These are phyloP conservation scores for Peromyscus melanophrys DNA, from an alignment of 2,797 vertebrate species.

Conservation along the genomic window DNA sequence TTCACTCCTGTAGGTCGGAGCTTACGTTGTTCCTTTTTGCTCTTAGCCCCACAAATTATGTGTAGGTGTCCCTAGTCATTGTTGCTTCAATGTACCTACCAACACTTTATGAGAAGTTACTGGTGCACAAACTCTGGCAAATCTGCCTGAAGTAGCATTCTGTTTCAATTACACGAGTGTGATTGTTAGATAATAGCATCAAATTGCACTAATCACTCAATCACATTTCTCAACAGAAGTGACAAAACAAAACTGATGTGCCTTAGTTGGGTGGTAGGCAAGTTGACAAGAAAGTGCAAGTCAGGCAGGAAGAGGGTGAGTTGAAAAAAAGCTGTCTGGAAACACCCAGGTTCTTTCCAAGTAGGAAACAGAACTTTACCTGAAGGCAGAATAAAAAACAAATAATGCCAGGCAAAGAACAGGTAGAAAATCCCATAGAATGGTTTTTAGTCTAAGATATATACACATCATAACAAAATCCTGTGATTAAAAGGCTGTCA, in stretches of 20 bases:
- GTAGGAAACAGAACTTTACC: constrained; percentile 43
- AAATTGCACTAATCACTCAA: constrained; percentile 75
- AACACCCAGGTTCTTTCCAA: constrained; percentile 9
- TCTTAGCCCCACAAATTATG: neutral
- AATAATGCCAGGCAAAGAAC: constrained; percentile 22
- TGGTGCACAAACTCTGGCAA: constrained; percentile 27
- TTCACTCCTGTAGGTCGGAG: neutral
- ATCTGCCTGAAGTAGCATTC: constrained; percentile 56
- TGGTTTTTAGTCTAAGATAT: constrained; percentile 15
- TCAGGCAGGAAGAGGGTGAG: neutral
- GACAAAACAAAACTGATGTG: constrained; percentile 74
- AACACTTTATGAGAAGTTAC: constrained; percentile 37
- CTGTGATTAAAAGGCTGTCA: constrained; percentile 30
- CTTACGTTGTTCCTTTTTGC: neutral
- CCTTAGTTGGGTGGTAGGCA: constrained; percentile 68
- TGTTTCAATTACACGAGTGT: constrained; percentile 63
- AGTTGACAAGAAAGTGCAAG: constrained; percentile 60
- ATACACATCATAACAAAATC: neutral
- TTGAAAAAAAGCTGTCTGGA: constrained; percentile 53
- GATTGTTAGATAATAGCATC: constrained; percentile 72
- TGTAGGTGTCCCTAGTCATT: neutral
- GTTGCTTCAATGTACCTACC: neutral
- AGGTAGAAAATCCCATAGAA: neutral
- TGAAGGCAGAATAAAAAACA: neutral
- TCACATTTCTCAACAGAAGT: constrained; percentile 75